Evolutionary conservation across 2,797 vertebrate species (phyloP).

Genomic region (Eulemur albifrons): DNA sequence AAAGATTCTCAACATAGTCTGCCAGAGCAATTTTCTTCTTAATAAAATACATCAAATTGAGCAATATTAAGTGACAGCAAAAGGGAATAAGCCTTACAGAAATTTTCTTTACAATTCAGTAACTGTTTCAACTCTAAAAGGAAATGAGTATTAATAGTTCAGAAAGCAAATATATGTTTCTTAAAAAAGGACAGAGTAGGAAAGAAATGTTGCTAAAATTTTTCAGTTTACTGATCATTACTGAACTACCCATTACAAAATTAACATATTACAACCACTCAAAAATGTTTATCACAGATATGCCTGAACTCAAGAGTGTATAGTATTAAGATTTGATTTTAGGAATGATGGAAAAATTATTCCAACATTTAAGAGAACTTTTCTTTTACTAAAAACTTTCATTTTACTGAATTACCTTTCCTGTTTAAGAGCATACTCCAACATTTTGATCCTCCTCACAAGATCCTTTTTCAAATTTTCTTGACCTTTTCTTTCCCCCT

Average conservation of each 20-base stretch:
- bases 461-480: conserved; percentile 99
- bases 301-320: neutral
- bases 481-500: conserved; percentile 98
- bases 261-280: neutral
- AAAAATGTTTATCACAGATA: neutral
- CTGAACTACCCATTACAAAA: neutral
- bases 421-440: conserved; percentile 98
- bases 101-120: conserved; percentile 50
- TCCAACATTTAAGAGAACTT: neutral
- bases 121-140: neutral
- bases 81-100: neutral
- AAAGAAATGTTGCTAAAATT: neutral
- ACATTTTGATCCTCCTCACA: conserved; percentile 99
- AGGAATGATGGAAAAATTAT: conserved; percentile 36
- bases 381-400: neutral
- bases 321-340: neutral
- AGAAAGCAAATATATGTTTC: neutral
- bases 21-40: conserved; percentile 4
- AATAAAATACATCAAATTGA: conserved; percentile 26
- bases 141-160: neutral
- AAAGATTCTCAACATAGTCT: neutral
- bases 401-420: conserved; percentile 89
- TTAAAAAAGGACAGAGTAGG: neutral
- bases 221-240: neutral
- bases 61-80: neutral